Percentiles rank a stretch among this genome's conserved stretches.
These are phyloP conservation scores for Diloba caeruleocephala DNA, from an alignment of 2,888 invertebrate species.

Conservation along the genomic window DNA sequence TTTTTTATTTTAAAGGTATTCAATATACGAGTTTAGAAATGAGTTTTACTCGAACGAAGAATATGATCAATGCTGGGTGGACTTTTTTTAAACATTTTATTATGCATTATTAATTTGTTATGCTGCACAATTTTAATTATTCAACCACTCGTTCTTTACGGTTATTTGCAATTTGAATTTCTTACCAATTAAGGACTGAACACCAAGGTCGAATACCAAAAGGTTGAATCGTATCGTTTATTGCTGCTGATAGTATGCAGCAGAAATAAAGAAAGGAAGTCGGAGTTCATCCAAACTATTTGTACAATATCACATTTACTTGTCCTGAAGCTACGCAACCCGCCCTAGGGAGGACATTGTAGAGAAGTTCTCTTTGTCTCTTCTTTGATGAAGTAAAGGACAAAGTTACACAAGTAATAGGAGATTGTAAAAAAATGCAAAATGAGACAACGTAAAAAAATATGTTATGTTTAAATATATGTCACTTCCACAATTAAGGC, in stretches of 20 bases:
- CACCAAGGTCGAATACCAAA: too few species aligned
- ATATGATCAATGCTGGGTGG: constrained; percentile 24
- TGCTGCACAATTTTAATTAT: constrained; percentile 19
- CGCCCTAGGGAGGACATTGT: neutral
- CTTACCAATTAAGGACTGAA: too few species aligned
- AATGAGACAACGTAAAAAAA: too few species aligned
- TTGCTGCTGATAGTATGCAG: too few species aligned
- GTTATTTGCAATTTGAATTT: too few species aligned
- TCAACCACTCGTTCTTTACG: neutral
- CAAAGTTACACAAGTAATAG: too few species aligned
- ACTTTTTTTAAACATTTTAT: constrained; percentile 10
- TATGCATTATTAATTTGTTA: too few species aligned
- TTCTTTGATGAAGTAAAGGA: neutral
- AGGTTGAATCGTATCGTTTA: too few species aligned
- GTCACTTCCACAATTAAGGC: too few species aligned
- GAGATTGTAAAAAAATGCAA: too few species aligned
- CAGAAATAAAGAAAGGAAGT: too few species aligned
- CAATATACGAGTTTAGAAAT: constrained; percentile 28
- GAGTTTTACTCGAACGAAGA: constrained; percentile 35
- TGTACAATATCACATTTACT: neutral
- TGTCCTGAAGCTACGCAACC: neutral
- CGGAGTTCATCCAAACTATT: neutral
- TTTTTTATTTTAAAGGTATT: constrained; percentile 12
- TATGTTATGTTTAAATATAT: too few species aligned
- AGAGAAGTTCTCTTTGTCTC: neutral